A percentile compares a stretch with the other conserved stretches of the same genome.
These are phyloP conservation scores for Plemyria rubiginata DNA, from an alignment of 2,888 invertebrate species.

Conservation along the genomic window DNA sequence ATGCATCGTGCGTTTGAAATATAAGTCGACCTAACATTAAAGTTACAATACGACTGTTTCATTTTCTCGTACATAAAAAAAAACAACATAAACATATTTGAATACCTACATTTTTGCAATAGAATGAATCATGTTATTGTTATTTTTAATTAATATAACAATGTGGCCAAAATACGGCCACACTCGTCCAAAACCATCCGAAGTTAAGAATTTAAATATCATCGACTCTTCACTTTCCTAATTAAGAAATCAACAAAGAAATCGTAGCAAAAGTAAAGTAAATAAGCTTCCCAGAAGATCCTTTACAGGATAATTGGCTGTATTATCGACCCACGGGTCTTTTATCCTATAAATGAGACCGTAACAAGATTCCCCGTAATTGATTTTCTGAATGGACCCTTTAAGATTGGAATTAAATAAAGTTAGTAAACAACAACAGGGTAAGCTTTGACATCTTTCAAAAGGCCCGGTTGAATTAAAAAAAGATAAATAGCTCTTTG, in stretches of 20 bases:
- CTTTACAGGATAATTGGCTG: slow-evolving; percentile 24
- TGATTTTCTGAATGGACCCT: slow-evolving; percentile 50
- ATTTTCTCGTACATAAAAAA: no score
- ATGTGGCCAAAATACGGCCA: no score
- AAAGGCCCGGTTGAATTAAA: slow-evolving; percentile 5
- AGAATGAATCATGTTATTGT: no score
- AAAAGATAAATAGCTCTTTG: slow-evolving; percentile 6
- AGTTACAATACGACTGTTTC: no score
- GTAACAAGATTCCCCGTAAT: slow-evolving; percentile 50
- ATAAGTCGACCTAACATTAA: no score
- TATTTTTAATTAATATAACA: no score
- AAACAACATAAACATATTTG: no score
- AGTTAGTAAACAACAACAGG: slow-evolving; percentile 19
- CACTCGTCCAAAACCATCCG: no score
- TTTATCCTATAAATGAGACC: slow-evolving; percentile 38
- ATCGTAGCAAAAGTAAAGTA: slow-evolving; percentile 14
- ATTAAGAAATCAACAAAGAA: neutral
- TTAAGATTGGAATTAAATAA: slow-evolving; percentile 46
- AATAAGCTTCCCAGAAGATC: slow-evolving; percentile 18
- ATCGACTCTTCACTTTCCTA: neutral
- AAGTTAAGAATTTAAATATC: neutral
- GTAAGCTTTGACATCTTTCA: slow-evolving; percentile 13
- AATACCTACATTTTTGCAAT: no score
- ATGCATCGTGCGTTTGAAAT: no score
- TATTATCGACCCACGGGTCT: slow-evolving; percentile 26